Evolutionary conservation across 23 tunicate species (phyloP).

Genomic region (Halocynthia roretzi): DNA sequence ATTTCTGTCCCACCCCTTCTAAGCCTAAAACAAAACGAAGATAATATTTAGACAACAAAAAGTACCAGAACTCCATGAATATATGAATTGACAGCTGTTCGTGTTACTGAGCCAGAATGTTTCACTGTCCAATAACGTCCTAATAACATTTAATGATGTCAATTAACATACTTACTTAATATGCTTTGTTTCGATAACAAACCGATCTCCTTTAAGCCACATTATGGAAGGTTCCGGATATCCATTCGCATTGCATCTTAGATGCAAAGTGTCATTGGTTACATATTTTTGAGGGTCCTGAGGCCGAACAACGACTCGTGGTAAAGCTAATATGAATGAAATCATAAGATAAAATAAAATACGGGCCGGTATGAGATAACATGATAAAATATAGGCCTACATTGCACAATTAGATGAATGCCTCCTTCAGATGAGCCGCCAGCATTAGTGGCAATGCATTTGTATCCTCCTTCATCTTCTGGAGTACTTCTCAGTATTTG

Average conservation of each 20-base stretch:
- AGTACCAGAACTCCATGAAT: too few relatives aligned
- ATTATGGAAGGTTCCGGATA: constrained; percentile 66
- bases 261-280: neutral
- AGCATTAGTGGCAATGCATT: constrained; percentile 69
- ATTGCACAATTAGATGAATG: constrained; percentile 63
- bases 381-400: constrained; percentile 18
- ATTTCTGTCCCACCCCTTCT: constrained; percentile 34
- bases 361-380: neutral
- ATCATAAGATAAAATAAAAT: neutral
- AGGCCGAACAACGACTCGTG: constrained; percentile 17
- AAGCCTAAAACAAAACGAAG: constrained; percentile 29
- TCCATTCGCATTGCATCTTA: constrained; percentile 70
- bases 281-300: constrained; percentile 3
- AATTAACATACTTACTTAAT: neutral
- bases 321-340: constrained; percentile 1
- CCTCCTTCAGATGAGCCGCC: constrained; percentile 61
- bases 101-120: too few relatives aligned
- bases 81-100: too few relatives aligned
- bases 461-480: constrained; percentile 72
- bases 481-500: constrained; percentile 50
- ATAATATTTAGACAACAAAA: neutral
- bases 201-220: constrained; percentile 58
- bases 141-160: neutral
- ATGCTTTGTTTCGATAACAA: neutral
- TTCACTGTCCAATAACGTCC: too few relatives aligned